phyloP scores from a whole-genome alignment of 2,113 vertebrate species.

The Lota lota region DNA sequence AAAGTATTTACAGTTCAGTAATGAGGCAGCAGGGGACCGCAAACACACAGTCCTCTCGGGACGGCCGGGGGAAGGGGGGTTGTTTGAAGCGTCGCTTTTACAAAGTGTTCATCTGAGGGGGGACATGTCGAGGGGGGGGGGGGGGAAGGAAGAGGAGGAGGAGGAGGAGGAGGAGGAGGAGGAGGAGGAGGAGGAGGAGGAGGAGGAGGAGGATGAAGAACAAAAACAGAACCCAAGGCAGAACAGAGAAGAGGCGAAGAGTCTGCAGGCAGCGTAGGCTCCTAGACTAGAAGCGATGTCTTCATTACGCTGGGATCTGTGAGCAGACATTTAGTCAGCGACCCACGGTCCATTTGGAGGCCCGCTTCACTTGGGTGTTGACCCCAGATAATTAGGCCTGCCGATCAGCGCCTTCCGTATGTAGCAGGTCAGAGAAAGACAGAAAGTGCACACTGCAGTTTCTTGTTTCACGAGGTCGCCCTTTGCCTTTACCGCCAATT shows the following conservation, averaged over 20 bases:
- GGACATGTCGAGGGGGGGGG: slow-evolving; percentile 19
- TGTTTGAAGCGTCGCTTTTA: slow-evolving; percentile 32
- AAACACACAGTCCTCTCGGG: slow-evolving; percentile 36
- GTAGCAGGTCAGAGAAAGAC: too few relatives aligned
- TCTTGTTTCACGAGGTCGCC: too few relatives aligned
- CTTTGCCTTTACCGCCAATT: too few relatives aligned
- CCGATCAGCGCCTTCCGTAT: not conserved
- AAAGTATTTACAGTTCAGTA: slow-evolving; percentile 65
- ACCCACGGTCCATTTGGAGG: not conserved
- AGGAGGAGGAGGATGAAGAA: slow-evolving; percentile 16
- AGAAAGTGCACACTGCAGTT: too few relatives aligned
- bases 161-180: slow-evolving; percentile 16
- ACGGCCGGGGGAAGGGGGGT: slow-evolving; percentile 25
- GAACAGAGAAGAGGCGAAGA: not conserved
- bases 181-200: slow-evolving; percentile 3
- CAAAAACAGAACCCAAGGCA: not conserved
- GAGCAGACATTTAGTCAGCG: slow-evolving; percentile 4
- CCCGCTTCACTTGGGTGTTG: slow-evolving; percentile 1
- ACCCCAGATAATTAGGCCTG: slow-evolving; percentile 22
- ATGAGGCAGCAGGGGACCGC: slow-evolving; percentile 56
- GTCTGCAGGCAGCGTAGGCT: too few relatives aligned
- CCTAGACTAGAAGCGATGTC: slow-evolving; percentile 1
- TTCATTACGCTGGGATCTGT: slow-evolving; percentile 21
- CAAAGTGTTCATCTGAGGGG: slow-evolving; percentile 51
- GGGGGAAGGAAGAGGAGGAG: slow-evolving; percentile 3